These are phyloP conservation scores for Seriola rivoliana DNA, from an alignment of 2,113 vertebrate genomes.

Conservation along the genomic window DNA sequence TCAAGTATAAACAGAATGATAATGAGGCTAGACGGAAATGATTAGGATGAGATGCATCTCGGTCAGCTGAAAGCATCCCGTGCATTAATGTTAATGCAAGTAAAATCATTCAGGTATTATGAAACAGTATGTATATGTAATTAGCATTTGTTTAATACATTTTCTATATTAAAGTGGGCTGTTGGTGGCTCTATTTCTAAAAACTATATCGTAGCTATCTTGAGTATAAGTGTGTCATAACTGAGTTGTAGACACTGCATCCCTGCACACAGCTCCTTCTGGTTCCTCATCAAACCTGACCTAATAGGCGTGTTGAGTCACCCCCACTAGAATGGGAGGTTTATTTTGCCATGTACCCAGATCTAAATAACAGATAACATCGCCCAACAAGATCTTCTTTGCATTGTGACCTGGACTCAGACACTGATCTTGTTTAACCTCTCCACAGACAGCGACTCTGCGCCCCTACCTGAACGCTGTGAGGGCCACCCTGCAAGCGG, in stretches of 20 bases:
- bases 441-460: conserved; percentile 92
- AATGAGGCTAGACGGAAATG: background rate
- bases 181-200: background rate
- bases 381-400: background rate
- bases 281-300: conserved; percentile 21
- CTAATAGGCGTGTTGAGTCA: background rate
- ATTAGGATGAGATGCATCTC: conserved; percentile 5
- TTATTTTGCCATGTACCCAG: background rate
- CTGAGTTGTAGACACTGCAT: background rate
- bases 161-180: too few relatives aligned
- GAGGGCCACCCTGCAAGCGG: conserved; percentile 96
- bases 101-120: background rate
- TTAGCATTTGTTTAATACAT: fast-evolving
- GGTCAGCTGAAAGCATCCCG: conserved; percentile 1
- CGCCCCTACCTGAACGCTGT: conserved; percentile 98
- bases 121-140: background rate
- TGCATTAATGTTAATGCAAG: background rate
- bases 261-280: background rate
- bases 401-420: background rate
- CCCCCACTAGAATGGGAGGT: background rate
- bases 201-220: too few relatives aligned
- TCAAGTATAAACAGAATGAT: background rate
- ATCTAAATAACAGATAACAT: conserved; percentile 4
- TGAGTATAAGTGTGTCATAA: too few relatives aligned
- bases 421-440: background rate